Evolutionary conservation across 2,113 vertebrate species (phyloP).

Genomic region (Podiceps cristatus): DNA sequence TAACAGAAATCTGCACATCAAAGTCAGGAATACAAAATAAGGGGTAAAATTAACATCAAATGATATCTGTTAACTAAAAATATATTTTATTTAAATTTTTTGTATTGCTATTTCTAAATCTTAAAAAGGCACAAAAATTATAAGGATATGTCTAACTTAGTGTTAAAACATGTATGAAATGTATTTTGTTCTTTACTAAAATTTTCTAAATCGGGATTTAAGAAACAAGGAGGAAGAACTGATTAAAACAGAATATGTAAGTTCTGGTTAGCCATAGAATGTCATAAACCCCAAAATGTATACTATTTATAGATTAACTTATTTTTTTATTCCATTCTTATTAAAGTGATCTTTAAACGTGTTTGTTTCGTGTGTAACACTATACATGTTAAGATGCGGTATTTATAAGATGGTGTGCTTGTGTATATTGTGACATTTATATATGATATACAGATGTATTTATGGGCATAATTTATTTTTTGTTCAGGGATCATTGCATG

Average conservation of each 20-base stretch:
- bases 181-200: neutral
- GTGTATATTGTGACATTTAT: neutral
- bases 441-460: neutral
- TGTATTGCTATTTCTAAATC: neutral
- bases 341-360: neutral
- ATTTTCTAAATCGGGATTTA: neutral
- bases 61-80: neutral
- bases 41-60: neutral
- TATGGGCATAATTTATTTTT: neutral
- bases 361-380: neutral
- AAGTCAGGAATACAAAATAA: neutral
- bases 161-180: neutral
- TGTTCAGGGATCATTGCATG: neutral
- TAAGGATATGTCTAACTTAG: neutral
- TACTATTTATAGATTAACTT: neutral
- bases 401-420: neutral
- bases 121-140: neutral
- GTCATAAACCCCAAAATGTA: fast-evolving
- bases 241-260: neutral
- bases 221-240: neutral
- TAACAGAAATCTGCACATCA: neutral
- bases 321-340: neutral
- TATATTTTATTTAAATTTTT: neutral
- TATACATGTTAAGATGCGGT: neutral
- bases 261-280: neutral